Evolutionary conservation across 2,797 vertebrate genomes (phyloP), one percentile per base, ranked within the genome.

Genomic region (Erethizon dorsatum): DNA sequence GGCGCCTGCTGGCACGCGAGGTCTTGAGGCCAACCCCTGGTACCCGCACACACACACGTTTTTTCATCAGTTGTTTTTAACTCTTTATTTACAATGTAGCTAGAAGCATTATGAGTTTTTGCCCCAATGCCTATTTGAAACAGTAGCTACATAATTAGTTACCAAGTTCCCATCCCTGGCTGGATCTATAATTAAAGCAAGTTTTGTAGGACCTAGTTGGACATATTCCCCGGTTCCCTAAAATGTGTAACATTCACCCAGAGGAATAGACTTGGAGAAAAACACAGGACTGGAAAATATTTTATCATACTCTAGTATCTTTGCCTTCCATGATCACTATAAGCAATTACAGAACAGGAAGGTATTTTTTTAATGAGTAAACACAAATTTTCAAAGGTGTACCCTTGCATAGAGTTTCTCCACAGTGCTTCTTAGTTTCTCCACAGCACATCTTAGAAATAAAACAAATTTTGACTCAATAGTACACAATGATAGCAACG

Each of bases 171-270:
- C 41, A 47, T 82, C 85, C 97, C 92, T 96, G 93, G 88, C 82
- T 73, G 93, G 94, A 87, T 94, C 94, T 97, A 80, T 97, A 97
- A 97, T 97, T 98, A 97, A 77, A 92, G 83, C 67, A 90, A 83
- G 41, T 93, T 97, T 92, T 95, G 20, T 78, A 96, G 94, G 63
- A 95, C 8, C 63, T 18, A 96, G 83, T 94, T 88, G 96, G 67
- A 92, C 47, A 67, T 57, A 96, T 90, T 97, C 97, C 96, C 97
- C 9, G 4, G 63, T 28, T 97, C 95, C 94, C 93, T 78, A 78
- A 96, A 95, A 96, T 94, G 67, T 1, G 1, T 97, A 95, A 94
- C 88, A 52, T 85, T 96, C 88, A 96, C 96, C 95, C 97, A 95
- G 79, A 92, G 96, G 98, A 93, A 90, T 77, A 88, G 91, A 41